Base-by-base conservation (phyloP, 2,797 vertebrate species). In the Lates japonicus region DNA sequence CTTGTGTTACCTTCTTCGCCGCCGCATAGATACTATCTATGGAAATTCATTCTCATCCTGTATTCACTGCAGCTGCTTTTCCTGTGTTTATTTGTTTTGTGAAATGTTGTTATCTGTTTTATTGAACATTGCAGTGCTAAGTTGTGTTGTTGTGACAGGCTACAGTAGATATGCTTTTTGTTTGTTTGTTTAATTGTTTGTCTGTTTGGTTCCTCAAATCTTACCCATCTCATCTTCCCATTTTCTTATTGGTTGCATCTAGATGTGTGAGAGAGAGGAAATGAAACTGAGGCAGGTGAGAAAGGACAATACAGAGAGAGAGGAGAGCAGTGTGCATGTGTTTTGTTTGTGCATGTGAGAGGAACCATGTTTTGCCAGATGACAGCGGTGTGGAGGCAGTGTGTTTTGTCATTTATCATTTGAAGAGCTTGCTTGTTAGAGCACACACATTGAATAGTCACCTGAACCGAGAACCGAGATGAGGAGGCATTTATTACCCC, bases 391-490 rank as follows among this genome's bases (percentile, higher is more conserved):
- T 84, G 71, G 80, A 29, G 79, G 85, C 76, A 72, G 76, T 55
- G 35, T 77, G 78, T 87, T 84, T 80, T 80, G 78, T 90, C 84
- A 87, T 93, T 90, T 70, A 91, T 93, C 90, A 92, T 87, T 87
- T 84, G 83, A 80, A 87, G 88, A 68, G 73, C 65, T 68, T 54
- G 78, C 87, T 87, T 86, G 80, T 92, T 90, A 88, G 74, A 83
- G 74, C 65, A 48, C 66, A 72, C 79, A 86, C 83, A 77, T 76
- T 85, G 85, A 89, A 90, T 82, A 90, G 88, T 80, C 79, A 73
- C 77, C 72, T 90, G 88, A 89, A 91, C 63, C 12, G 60, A 84
- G 82, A 79, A 76, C 66, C 3, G 25, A 83, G 72, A 88, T 76
- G 84, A 83, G 79, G 83, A 84, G 74, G 75, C 79, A 77, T 88